A percentile compares a stretch with the other conserved stretches of the same genome.
Evolutionary conservation across 2,113 vertebrate genomes (phyloP).

Genomic region (Caranx ignobilis): DNA sequence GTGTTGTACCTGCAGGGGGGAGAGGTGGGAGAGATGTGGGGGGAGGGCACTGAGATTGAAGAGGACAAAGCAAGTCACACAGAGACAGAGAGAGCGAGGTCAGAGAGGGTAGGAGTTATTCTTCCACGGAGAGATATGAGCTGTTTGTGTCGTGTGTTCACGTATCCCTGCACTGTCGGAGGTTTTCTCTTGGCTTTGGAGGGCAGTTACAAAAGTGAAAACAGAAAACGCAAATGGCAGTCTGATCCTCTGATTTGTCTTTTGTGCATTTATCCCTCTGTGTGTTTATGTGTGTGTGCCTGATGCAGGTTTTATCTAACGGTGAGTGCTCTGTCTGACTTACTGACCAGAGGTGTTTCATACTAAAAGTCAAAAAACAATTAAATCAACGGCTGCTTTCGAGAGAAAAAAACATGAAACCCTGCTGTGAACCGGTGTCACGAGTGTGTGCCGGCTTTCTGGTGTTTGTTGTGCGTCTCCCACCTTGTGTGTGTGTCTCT

Average conservation of each 20-base stretch:
- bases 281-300: background rate
- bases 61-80: slow-evolving; percentile 50
- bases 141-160: slow-evolving; percentile 11
- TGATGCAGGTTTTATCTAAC: background rate
- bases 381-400: background rate
- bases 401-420: background rate
- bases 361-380: slow-evolving; percentile 2
- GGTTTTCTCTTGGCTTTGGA: background rate
- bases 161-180: background rate
- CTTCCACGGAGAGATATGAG: slow-evolving; percentile 27
- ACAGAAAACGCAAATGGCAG: background rate
- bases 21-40: slow-evolving; percentile 4
- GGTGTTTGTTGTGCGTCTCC: slow-evolving; percentile 19
- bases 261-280: background rate
- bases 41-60: slow-evolving; percentile 32
- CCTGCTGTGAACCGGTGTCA: background rate
- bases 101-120: slow-evolving; percentile 35
- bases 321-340: background rate
- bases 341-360: background rate
- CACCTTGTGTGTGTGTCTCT: slow-evolving; percentile 85
- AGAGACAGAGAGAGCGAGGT: slow-evolving; percentile 18
- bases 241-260: background rate
- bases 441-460: slow-evolving; percentile 9
- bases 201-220: background rate
- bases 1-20: slow-evolving; percentile 28